These are phyloP conservation scores for Mobula hypostoma DNA, from an alignment of 2,113 vertebrate species.

Conservation along the genomic window DNA sequence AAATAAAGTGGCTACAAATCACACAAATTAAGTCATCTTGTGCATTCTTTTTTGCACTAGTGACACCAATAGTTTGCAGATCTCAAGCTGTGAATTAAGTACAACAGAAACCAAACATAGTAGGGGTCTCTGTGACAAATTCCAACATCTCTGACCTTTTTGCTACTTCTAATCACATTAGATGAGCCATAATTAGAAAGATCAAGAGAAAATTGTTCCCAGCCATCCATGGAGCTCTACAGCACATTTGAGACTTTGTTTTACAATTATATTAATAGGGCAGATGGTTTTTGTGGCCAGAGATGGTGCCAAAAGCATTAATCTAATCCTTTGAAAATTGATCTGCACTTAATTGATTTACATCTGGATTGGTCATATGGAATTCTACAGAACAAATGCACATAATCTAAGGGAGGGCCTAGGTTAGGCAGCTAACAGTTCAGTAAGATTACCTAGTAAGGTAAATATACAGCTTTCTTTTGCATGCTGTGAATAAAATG, in stretches of 20 bases:
- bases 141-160: not conserved
- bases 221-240: too few species aligned
- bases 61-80: too few species aligned
- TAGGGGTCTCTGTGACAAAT: not conserved
- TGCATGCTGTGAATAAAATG: too few species aligned
- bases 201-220: slow-evolving; percentile 3
- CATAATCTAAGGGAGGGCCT: not conserved
- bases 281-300: not conserved
- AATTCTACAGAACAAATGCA: not conserved
- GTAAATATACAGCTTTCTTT: too few species aligned
- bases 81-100: not conserved
- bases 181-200: not conserved
- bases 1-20: not conserved
- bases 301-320: not conserved
- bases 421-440: not conserved
- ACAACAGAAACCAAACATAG: not conserved
- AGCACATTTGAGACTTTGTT: not conserved
- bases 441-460: not conserved
- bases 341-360: not conserved
- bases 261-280: not conserved
- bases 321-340: not conserved
- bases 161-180: not conserved
- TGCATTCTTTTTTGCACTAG: too few species aligned
- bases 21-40: too few species aligned
- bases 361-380: not conserved